Evolutionary conservation across 2,797 vertebrate genomes (phyloP), one percentile per base, ranked within the genome.

Genomic region (Lacerta agilis): DNA sequence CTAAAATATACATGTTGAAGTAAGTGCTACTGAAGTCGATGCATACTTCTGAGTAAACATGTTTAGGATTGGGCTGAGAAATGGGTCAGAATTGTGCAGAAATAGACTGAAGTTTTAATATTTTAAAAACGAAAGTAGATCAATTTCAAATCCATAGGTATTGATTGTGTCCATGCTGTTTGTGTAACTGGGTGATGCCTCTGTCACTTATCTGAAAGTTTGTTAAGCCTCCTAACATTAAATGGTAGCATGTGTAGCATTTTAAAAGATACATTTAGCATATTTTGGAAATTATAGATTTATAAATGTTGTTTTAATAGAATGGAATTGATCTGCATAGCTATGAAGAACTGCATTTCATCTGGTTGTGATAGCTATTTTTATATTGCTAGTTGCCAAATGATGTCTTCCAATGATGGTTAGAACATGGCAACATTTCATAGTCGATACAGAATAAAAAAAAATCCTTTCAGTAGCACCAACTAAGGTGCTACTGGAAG

Each of bases 141-240:
- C 90, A 86, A 73, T 94, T 90, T 92, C 89, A 94, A 90, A 93
- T 94, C 87, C 75, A 36, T 66, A 87, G 85, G 72, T 94, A 92
- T 95, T 92, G 90, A 95, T 94, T 92, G 89, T 95, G 92, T 90
- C 87, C 88, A 87, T 92, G 94, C 77, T 96, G 92, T 96, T 95
- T 96, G 96, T 95, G 91, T 95, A 95, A 95, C 94, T 94, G 95
- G 93, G 91, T 95, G 94, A 96, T 94, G 95, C 94, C 93, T 96
- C 94, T 96, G 91, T 96, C 92, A 95, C 85, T 93, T 96, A 88
- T 88, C 94, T 91, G 93, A 91, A 96, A 95, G 91, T 92, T 86
- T 79, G 85, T 90, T 79, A 82, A 93, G 92, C 79, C 29, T 38
- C 64, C 20, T 38, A 67, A 49, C 8, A 20, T 75, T 11, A 81